phyloP scores from a whole-genome alignment of 2,113 vertebrate genomes.

The Tetrax tetrax region DNA sequence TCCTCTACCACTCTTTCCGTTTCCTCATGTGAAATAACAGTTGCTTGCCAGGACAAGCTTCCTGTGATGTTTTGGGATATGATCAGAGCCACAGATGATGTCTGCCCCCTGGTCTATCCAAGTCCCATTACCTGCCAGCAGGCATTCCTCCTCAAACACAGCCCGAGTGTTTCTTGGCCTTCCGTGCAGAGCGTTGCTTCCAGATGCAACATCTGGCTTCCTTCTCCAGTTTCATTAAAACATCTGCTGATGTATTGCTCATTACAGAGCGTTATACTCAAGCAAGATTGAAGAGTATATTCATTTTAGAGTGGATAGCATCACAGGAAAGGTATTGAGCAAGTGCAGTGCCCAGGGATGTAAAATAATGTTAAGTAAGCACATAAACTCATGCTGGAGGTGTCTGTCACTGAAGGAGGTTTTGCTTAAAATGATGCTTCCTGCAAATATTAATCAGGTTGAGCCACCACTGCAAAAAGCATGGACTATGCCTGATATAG shows the following conservation, averaged over 20 bases:
- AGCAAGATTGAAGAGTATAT: not conserved
- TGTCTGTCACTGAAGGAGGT: not conserved
- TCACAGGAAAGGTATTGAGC: not conserved
- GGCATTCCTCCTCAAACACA: not conserved
- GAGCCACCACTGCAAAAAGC: not conserved
- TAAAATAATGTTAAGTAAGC: not conserved
- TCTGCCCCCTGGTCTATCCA: not conserved
- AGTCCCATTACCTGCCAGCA: not conserved
- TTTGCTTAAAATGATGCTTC: not conserved
- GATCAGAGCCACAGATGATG: not conserved
- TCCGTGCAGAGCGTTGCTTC: not conserved
- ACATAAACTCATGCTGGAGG: not conserved
- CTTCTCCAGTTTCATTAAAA: not conserved
- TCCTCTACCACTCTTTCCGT: not conserved
- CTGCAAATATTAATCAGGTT: not conserved
- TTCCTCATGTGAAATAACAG: not conserved
- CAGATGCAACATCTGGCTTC: not conserved
- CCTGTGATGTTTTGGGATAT: not conserved
- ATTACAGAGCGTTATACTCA: not conserved
- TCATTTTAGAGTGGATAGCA: not conserved
- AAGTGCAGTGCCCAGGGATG: not conserved
- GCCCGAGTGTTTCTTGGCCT: rapidly evolving
- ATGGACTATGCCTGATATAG: not conserved
- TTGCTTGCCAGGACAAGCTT: not conserved
- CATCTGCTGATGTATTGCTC: not conserved